phyloP scores from a whole-genome alignment of 2,888 invertebrate genomes.

The Choristoneura rosaceana region DNA sequence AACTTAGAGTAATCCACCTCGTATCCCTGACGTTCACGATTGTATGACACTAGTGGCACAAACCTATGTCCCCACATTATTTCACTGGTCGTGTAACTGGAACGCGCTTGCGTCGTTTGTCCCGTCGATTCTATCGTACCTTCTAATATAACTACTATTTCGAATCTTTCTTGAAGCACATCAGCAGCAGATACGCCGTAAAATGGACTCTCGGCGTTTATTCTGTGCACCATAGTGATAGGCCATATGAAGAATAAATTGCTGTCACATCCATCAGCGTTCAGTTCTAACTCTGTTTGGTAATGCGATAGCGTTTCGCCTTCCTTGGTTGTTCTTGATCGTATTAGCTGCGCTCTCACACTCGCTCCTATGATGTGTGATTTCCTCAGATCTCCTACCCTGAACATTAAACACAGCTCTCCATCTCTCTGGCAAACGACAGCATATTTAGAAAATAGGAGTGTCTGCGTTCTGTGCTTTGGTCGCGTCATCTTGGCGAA shows the following conservation, averaged over 20 bases:
- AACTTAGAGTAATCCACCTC: conserved; percentile 94
- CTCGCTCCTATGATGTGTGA: conserved; percentile 96
- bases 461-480: conserved; percentile 95
- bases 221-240: conserved; percentile 94
- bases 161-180: conserved; percentile 91
- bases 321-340: conserved; percentile 93
- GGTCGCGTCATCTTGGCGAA: conserved; percentile 97
- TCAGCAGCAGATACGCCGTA: conserved; percentile 94
- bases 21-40: conserved; percentile 90
- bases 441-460: conserved; percentile 93
- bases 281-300: conserved; percentile 90
- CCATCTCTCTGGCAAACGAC: conserved; percentile 95
- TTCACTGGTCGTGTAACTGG: conserved; percentile 92
- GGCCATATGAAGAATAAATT: conserved; percentile 97
- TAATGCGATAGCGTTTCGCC: conserved; percentile 93
- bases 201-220: conserved; percentile 93
- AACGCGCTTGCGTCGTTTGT: conserved; percentile 90
- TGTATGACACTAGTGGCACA: conserved; percentile 90
- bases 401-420: conserved; percentile 92
- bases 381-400: conserved; percentile 95
- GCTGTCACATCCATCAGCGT: conserved; percentile 92
- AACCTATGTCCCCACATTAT: conserved; percentile 93
- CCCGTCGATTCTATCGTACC: conserved; percentile 94
- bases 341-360: conserved; percentile 93
- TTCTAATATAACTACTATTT: conserved; percentile 93